These are phyloP conservation scores for Cremastobaeus sp. DNA, from an alignment of 2,888 invertebrate species.

Conservation along the genomic window DNA sequence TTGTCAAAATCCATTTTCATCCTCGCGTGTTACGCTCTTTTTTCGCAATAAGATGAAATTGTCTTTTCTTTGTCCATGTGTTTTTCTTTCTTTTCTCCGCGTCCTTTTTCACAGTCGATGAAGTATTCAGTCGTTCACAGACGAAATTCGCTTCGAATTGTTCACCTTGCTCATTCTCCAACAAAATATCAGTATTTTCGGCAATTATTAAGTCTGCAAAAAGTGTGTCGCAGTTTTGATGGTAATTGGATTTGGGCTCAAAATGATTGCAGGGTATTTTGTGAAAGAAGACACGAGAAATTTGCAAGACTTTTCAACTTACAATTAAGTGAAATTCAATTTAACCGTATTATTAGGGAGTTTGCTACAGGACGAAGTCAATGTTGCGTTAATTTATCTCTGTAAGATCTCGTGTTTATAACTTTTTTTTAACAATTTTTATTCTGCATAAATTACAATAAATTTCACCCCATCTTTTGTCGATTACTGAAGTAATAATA, in stretches of 20 bases:
- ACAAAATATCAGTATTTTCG: conserved; percentile 16
- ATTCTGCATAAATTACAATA: too few relatives aligned
- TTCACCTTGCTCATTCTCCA: conserved; percentile 18
- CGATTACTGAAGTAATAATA: too few relatives aligned
- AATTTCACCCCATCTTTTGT: too few relatives aligned
- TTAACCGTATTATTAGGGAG: conserved; percentile 7
- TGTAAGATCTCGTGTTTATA: too few relatives aligned
- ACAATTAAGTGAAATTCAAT: conserved; percentile 8
- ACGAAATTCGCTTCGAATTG: conserved; percentile 33
- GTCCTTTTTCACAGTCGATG: conserved; percentile 31
- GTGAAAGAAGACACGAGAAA: too few relatives aligned
- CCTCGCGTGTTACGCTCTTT: conserved; percentile 26
- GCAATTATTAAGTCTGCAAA: not conserved
- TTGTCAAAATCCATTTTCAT: conserved; percentile 46
- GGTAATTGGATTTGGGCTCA: conserved; percentile 1
- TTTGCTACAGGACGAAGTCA: too few relatives aligned
- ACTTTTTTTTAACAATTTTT: too few relatives aligned
- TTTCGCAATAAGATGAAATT: conserved; percentile 45
- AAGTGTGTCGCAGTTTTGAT: conserved; percentile 3
- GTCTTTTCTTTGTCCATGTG: conserved; percentile 38
- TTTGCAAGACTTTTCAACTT: too few relatives aligned
- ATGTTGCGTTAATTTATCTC: too few relatives aligned
- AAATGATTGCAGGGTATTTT: not conserved
- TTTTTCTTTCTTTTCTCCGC: conserved; percentile 30
- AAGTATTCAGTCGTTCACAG: conserved; percentile 22